phyloP scores from a whole-genome alignment of 2,797 vertebrate genomes.

The Pangasius krempfi region DNA sequence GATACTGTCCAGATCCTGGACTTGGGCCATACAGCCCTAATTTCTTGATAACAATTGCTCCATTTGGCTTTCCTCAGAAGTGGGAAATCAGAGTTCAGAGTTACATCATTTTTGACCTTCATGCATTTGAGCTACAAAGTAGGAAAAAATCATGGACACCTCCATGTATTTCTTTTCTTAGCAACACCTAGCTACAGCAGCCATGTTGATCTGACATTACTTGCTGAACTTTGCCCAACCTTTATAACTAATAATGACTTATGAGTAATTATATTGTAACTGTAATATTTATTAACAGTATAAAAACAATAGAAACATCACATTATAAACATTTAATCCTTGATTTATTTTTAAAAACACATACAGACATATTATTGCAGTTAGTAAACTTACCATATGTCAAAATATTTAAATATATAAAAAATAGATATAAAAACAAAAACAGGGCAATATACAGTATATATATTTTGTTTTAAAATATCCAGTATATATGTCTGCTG shows the following conservation, averaged over 20 bases:
- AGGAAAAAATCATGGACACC: not conserved
- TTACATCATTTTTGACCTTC: too few species aligned
- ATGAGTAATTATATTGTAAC: not conserved
- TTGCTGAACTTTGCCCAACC: not conserved
- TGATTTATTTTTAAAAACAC: too few species aligned
- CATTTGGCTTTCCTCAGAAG: not conserved
- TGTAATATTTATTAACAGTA: not conserved
- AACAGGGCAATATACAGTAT: too few species aligned
- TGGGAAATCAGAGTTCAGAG: not conserved
- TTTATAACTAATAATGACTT: not conserved
- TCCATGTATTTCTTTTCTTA: not conserved
- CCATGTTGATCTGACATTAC: too few species aligned
- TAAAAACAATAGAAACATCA: not conserved
- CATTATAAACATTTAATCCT: not conserved
- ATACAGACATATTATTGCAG: too few species aligned
- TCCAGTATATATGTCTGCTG: too few species aligned
- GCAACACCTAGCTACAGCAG: not conserved
- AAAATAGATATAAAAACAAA: too few species aligned
- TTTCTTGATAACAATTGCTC: not conserved
- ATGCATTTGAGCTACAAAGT: not conserved
- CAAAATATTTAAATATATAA: too few species aligned
- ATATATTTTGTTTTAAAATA: too few species aligned
- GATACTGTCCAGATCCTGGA: not conserved
- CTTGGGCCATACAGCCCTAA: not conserved
- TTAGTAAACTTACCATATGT: too few species aligned